A percentile compares a stretch with the other conserved stretches of the same genome.
These are phyloP conservation scores for Candidula unifasciata DNA, from an alignment of 2,888 invertebrate species.

Conservation along the genomic window DNA sequence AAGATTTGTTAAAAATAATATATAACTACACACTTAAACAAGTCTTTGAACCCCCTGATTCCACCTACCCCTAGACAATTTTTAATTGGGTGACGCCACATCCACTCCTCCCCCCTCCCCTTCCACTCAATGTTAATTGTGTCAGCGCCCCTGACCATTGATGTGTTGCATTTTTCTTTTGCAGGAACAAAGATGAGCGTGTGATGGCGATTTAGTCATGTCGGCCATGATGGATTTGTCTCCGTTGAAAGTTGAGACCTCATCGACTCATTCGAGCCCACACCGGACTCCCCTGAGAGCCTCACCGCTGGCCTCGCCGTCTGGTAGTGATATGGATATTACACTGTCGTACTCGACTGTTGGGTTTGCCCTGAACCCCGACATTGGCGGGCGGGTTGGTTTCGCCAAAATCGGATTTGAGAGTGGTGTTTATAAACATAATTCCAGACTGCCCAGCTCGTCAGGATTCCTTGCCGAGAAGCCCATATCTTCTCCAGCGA, in stretches of 20 bases:
- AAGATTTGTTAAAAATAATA: too few relatives aligned
- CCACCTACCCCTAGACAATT: too few relatives aligned
- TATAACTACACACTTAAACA: too few relatives aligned
- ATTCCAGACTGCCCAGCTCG: neutral
- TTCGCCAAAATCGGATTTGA: slow-evolving; percentile 89
- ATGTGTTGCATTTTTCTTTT: neutral
- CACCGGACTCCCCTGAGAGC: slow-evolving; percentile 4
- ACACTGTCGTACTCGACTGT: slow-evolving; percentile 69
- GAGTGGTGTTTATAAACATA: slow-evolving; percentile 73
- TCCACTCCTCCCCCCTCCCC: too few relatives aligned
- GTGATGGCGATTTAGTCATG: slow-evolving; percentile 9
- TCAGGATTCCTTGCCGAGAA: neutral
- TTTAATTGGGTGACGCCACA: too few relatives aligned
- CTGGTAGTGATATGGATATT: slow-evolving; percentile 38
- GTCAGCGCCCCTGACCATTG: too few relatives aligned
- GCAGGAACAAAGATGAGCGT: neutral
- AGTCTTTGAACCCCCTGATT: too few relatives aligned
- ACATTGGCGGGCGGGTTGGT: slow-evolving; percentile 97
- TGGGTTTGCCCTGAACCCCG: slow-evolving; percentile 94
- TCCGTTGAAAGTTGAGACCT: slow-evolving; percentile 38
- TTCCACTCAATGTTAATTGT: too few relatives aligned
- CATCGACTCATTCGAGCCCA: slow-evolving; percentile 25
- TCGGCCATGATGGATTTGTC: slow-evolving; percentile 30
- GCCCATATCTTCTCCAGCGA: neutral
- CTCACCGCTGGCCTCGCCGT: slow-evolving; percentile 9